Evolutionary conservation across 2,113 vertebrate genomes (phyloP).

Genomic region (Zosterops pallidus): DNA sequence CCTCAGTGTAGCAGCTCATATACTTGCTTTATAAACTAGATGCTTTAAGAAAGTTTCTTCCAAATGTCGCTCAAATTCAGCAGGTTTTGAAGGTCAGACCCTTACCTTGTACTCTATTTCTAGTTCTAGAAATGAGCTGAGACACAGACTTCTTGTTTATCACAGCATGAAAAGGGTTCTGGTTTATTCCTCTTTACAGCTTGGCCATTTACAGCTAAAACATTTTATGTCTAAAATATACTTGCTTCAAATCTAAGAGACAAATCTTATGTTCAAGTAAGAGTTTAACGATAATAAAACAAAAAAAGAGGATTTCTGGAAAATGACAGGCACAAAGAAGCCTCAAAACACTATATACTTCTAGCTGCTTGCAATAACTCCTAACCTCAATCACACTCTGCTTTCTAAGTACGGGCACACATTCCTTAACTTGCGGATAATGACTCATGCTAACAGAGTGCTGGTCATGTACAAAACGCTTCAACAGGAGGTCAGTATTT

Average conservation of each 20-base stretch:
- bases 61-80: neutral
- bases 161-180: no score
- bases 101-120: neutral
- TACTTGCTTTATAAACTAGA: neutral
- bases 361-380: neutral
- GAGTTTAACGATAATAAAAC: neutral
- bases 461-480: constrained; percentile 75
- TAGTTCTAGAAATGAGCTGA: no score
- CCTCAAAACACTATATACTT: neutral
- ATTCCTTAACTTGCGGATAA: constrained; percentile 78
- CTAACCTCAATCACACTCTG: constrained; percentile 22
- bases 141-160: no score
- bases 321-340: neutral
- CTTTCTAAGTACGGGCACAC: constrained; percentile 69
- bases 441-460: constrained; percentile 73
- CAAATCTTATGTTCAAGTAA: neutral
- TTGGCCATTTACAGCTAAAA: neutral
- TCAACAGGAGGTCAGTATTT: constrained; percentile 71
- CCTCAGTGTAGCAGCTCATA: neutral
- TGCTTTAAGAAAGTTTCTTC: neutral
- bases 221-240: neutral
- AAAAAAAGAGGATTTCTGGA: neutral
- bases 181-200: no score
- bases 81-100: neutral
- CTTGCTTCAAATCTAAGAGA: neutral